Percentiles rank a stretch among this genome's conserved stretches.
Evolutionary conservation across 2,888 invertebrate genomes (phyloP).

Genomic region (Thera britannica): DNA sequence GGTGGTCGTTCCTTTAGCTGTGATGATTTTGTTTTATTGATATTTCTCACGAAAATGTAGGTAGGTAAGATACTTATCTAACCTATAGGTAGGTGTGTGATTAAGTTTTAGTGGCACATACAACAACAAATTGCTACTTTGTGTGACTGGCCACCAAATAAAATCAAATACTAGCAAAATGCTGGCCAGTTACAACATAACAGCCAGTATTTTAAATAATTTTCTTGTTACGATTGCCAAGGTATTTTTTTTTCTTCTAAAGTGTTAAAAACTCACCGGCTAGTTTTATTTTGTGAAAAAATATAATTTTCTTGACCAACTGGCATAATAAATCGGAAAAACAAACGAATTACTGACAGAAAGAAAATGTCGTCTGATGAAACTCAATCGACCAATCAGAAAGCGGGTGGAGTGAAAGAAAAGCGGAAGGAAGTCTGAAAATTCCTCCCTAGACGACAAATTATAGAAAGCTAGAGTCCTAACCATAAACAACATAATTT

Average conservation of each 20-base stretch:
- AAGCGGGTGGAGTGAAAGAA: slow-evolving; percentile 34
- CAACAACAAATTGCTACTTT: neutral
- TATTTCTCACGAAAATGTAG: too few relatives aligned
- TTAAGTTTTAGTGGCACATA: slow-evolving; percentile 7
- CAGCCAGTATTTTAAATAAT: slow-evolving; percentile 21
- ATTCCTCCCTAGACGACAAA: slow-evolving; percentile 14
- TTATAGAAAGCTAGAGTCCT: neutral
- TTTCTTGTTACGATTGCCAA: slow-evolving; percentile 12
- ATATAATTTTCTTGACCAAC: slow-evolving; percentile 56
- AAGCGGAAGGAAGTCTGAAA: slow-evolving; percentile 27
- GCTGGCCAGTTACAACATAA: slow-evolving; percentile 37
- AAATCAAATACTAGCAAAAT: slow-evolving; percentile 41
- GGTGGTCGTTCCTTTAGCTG: too few relatives aligned
- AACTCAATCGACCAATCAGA: slow-evolving; percentile 51
- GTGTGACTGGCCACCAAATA: slow-evolving; percentile 58
- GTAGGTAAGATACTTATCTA: too few relatives aligned
- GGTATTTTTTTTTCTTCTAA: slow-evolving; percentile 36
- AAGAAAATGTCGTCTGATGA: slow-evolving; percentile 50
- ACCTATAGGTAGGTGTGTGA: too few relatives aligned
- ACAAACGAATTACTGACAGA: slow-evolving; percentile 65
- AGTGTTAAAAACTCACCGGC: slow-evolving; percentile 42
- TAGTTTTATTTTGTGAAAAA: slow-evolving; percentile 45
- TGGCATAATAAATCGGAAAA: slow-evolving; percentile 68
- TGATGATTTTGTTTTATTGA: too few relatives aligned
- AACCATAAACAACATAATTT: too few relatives aligned